These are phyloP conservation scores for Rhinophrynus dorsalis DNA, from an alignment of 2,797 vertebrate species.

Conservation along the genomic window DNA sequence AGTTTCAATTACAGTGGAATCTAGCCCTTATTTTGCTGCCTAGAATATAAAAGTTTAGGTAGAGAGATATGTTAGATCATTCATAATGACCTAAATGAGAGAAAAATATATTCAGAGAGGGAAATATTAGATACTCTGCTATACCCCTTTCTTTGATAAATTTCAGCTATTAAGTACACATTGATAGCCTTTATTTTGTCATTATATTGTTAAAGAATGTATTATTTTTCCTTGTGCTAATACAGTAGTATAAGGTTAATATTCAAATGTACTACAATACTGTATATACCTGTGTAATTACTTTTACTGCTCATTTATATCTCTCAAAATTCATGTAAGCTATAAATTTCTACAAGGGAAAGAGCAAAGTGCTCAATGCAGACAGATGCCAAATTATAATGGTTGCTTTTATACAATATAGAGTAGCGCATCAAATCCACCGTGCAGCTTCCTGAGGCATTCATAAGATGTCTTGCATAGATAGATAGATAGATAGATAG, in stretches of 20 bases:
- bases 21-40: too few relatives aligned
- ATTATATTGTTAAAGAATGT: too few relatives aligned
- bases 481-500: conserved; percentile 36
- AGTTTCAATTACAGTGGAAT: too few relatives aligned
- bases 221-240: too few relatives aligned
- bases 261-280: conserved; percentile 3
- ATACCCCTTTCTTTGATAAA: too few relatives aligned
- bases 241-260: not conserved
- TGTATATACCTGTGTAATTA: conserved; percentile 2
- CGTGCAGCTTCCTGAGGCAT: conserved; percentile 71
- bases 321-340: conserved; percentile 16
- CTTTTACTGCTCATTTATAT: conserved; percentile 15
- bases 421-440: conserved; percentile 11
- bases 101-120: too few relatives aligned
- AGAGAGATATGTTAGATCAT: too few relatives aligned
- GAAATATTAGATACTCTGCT: too few relatives aligned
- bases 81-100: too few relatives aligned
- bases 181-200: too few relatives aligned
- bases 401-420: conserved; percentile 22
- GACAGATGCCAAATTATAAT: conserved; percentile 33
- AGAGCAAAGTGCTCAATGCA: conserved; percentile 24
- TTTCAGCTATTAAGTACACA: too few relatives aligned
- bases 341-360: conserved; percentile 23
- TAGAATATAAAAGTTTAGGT: too few relatives aligned
- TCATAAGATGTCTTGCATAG: conserved; percentile 64